Conservation (phyloP, 1,140 invertebrate genomes). For the Acromyrmex heyeri region DNA sequence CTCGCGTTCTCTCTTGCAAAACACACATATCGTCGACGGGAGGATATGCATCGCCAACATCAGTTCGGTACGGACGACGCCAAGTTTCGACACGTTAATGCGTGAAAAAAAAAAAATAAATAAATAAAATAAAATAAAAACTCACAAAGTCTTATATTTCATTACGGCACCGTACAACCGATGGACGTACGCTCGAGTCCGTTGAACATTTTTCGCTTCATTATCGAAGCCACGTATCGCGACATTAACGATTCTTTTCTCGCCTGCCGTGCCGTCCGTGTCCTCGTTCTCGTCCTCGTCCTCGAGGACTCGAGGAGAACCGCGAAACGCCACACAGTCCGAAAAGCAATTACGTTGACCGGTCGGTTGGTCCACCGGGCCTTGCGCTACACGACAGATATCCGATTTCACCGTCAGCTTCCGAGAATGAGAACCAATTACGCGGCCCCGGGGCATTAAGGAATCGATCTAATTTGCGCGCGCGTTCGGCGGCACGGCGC, state of each 20-base stretch:
- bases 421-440: slow-evolving; percentile 81
- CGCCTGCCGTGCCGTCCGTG: slow-evolving; percentile 44
- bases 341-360: slow-evolving; percentile 75
- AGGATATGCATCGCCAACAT: background rate
- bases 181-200: slow-evolving; percentile 40
- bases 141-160: slow-evolving; percentile 36
- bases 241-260: slow-evolving; percentile 70
- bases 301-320: slow-evolving; percentile 38
- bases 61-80: background rate
- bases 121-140: background rate
- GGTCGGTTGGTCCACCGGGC: slow-evolving; percentile 48
- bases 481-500: slow-evolving; percentile 55
- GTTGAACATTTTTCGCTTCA: slow-evolving; percentile 72
- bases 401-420: slow-evolving; percentile 78
- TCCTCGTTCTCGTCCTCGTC: slow-evolving; percentile 44
- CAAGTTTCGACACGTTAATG: slow-evolving; percentile 21
- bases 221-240: slow-evolving; percentile 71
- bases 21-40: background rate
- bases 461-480: slow-evolving; percentile 81
- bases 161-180: slow-evolving; percentile 27
- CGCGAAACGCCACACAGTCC: slow-evolving; percentile 76
- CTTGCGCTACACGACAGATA: slow-evolving; percentile 75
- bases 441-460: slow-evolving; percentile 79
- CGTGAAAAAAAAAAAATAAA: background rate
- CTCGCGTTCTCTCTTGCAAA: slow-evolving; percentile 27